Conservation (phyloP, 30 jellyfish, hydroid and myxozoan genomes). For the Hydra vulgaris region DNA sequence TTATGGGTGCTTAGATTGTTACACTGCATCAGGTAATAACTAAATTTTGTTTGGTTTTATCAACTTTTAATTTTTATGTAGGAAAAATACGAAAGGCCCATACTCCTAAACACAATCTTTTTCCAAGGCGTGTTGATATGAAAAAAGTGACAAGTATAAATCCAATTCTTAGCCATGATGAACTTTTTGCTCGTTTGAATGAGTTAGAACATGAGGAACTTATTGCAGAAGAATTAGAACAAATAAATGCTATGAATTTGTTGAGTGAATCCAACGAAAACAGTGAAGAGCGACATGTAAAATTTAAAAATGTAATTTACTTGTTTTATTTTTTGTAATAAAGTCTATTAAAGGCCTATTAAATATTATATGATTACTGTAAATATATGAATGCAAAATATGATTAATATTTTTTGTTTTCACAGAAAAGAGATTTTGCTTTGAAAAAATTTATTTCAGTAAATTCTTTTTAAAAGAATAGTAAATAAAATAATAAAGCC, state of each 20-base stretch:
- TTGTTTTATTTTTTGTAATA: neutral
- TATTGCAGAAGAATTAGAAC: slow-evolving; percentile 24
- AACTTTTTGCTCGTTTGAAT: slow-evolving; percentile 53
- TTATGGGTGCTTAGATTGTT: too few relatives aligned
- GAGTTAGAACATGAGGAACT: slow-evolving; percentile 65
- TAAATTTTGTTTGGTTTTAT: neutral
- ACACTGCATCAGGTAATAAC: too few relatives aligned
- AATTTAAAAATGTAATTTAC: neutral
- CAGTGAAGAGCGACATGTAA: neutral
- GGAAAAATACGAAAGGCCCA: slow-evolving; percentile 29
- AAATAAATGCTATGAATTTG: neutral
- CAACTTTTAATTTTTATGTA: neutral
- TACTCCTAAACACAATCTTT: slow-evolving; percentile 26
- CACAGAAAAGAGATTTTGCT: too few relatives aligned
- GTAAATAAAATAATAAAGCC: too few relatives aligned
- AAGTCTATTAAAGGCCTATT: too few relatives aligned
- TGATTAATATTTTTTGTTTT: too few relatives aligned
- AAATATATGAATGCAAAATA: too few relatives aligned
- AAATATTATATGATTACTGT: too few relatives aligned
- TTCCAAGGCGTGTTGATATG: slow-evolving; percentile 10
- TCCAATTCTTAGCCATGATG: slow-evolving; percentile 21
- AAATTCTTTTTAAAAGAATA: too few relatives aligned
- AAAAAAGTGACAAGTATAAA: neutral
- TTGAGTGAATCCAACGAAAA: neutral
- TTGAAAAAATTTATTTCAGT: too few relatives aligned